Evolutionary conservation across 2,113 vertebrate genomes (phyloP), one percentile per base, ranked within the genome.

Genomic region (Brachyistius frenatus): DNA sequence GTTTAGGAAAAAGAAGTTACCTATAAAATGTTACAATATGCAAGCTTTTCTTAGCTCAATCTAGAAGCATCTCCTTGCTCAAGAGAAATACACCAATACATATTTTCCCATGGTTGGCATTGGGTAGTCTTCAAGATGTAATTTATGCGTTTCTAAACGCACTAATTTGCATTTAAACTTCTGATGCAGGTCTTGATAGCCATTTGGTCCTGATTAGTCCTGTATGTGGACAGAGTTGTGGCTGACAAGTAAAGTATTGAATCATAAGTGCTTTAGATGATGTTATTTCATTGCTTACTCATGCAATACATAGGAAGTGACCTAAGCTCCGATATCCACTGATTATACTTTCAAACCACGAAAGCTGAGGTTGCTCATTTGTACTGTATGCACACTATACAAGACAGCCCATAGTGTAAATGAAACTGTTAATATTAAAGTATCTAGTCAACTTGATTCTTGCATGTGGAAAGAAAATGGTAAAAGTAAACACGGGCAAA

Each of bases 41-140:
- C 23, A 23, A 23, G 32, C 60, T 65, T 76, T 62, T 55, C 36
- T 6, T 44, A 3, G 9, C 46, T 63, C 4, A n/a, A 63, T 58
- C 14, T 57, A 63, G 16, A 41, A 64, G 10, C 32, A 52, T 23
- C 39, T 65, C 31, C n/a, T 7, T 30, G 15, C 15, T 37, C 6
- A 73, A 46, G 32, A 54, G 11, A 36, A 58, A 58, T 61, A 44
- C 11, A 49, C 23, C 39, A 71, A 73, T 32, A 66, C 31, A 57
- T 47, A 23, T 23, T 62, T 50, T 56, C 32, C 23, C 31, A 54
- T 33, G 14, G 32, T 10, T 66, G 60, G 31, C 41, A 49, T 54
- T 66, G 61, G 70, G 39, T 23, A 2, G 11, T 46, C 8, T 61
- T 61, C 39, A 72, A 35, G 53, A 41, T 37, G 23, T 63, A 15